Conservation (phyloP, 2,888 invertebrate genomes). For the Platycheirus rosarum region DNA sequence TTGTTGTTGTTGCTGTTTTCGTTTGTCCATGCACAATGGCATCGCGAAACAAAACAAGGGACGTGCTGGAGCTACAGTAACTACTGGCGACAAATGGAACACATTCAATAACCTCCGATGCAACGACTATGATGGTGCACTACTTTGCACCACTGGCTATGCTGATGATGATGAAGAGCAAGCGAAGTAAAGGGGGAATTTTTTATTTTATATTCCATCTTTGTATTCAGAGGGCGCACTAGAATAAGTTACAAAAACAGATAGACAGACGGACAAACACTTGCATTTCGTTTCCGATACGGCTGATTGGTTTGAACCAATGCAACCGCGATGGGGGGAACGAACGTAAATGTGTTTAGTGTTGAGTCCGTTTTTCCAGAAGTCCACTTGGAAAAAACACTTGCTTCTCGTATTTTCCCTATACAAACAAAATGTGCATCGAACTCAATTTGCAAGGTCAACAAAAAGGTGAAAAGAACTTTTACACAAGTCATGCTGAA, state of each 20-base stretch:
- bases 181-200: neutral
- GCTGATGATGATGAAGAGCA: constrained; percentile 22
- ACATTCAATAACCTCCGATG: constrained; percentile 20
- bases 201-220: constrained; percentile 1
- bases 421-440: constrained; percentile 45
- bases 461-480: constrained; percentile 66
- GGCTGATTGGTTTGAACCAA: constrained; percentile 68
- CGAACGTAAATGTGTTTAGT: constrained; percentile 61
- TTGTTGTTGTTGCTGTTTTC: constrained; percentile 24
- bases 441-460: constrained; percentile 64
- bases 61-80: constrained; percentile 20
- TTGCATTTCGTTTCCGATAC: constrained; percentile 69
- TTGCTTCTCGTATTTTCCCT: neutral
- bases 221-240: neutral
- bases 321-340: constrained; percentile 45
- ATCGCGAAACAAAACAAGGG: too few relatives aligned
- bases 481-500: constrained; percentile 48
- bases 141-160: constrained; percentile 14
- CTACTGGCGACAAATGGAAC: constrained; percentile 65
- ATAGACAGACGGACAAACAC: constrained; percentile 46
- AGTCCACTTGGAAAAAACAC: neutral
- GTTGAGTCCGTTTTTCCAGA: constrained; percentile 28
- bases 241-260: neutral
- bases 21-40: constrained; percentile 2
- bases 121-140: neutral